Conservation (phyloP, 2,888 invertebrate species). For the Drosophila monieri region DNA sequence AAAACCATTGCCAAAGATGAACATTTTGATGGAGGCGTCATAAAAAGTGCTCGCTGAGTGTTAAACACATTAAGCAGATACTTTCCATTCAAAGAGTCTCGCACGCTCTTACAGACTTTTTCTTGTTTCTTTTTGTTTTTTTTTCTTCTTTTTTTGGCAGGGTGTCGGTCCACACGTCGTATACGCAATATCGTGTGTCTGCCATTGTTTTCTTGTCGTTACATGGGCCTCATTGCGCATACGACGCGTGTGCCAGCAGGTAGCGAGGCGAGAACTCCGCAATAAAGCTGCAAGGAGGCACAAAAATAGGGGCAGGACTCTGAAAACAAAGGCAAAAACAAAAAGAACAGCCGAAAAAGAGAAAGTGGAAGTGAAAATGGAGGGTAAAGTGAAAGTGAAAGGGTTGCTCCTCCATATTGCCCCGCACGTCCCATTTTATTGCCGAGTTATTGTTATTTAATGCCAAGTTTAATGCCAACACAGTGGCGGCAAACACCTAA, state of each 20-base stretch:
- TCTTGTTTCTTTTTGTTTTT: not conserved
- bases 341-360: constrained; percentile 4
- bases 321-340: constrained; percentile 4
- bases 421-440: constrained; percentile 56
- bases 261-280: constrained; percentile 56
- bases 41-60: constrained; percentile 42
- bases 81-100: constrained; percentile 8
- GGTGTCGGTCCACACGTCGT: constrained; percentile 24
- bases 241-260: constrained; percentile 56
- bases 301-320: constrained; percentile 29
- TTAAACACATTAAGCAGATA: constrained; percentile 47
- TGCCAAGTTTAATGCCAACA: constrained; percentile 73
- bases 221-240: constrained; percentile 45
- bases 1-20: not conserved
- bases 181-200: constrained; percentile 51
- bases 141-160: constrained; percentile 7
- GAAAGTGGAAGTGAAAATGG: constrained; percentile 25
- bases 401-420: constrained; percentile 41
- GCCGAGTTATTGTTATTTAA: constrained; percentile 77
- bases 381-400: constrained; percentile 54
- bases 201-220: constrained; percentile 38
- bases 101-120: constrained; percentile 9
- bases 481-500: constrained; percentile 57
- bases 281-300: constrained; percentile 55
- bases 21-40: constrained; percentile 6